Percentiles rank a stretch among this genome's conserved stretches.
Conservation (phyloP, 2,888 invertebrate genomes). For the Macrophya alboannulata region DNA sequence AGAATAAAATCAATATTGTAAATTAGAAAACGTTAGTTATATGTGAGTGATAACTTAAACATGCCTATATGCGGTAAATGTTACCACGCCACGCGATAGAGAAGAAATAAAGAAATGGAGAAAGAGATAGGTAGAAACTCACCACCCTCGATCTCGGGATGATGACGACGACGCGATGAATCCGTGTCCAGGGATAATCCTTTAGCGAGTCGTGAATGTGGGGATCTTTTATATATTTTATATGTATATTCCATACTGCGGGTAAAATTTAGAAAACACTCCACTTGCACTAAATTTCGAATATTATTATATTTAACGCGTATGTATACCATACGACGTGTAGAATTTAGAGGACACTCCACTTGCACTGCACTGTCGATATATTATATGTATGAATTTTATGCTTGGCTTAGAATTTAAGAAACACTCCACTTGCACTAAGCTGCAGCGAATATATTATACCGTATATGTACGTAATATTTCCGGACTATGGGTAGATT, state of each 20-base stretch:
- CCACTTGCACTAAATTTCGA: too few relatives aligned
- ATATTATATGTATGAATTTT: background rate
- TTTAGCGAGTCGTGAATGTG: background rate
- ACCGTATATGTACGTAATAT: background rate
- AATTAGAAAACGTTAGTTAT: background rate
- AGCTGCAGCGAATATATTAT: background rate
- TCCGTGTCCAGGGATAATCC: background rate
- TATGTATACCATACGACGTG: background rate
- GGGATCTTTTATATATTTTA: background rate
- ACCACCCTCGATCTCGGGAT: background rate
- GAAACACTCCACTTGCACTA: background rate
- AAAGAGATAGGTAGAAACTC: background rate
- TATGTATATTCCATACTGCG: background rate
- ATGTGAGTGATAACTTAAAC: too few relatives aligned
- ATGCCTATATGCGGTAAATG: background rate
- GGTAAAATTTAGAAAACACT: background rate
- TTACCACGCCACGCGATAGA: slow-evolving; percentile 14
- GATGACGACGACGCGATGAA: background rate
- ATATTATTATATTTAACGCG: background rate
- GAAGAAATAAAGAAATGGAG: background rate
- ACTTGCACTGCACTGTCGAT: background rate
- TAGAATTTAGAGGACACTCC: background rate
- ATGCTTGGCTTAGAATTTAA: background rate
- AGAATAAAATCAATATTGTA: background rate
- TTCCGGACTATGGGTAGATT: background rate